Evolutionary conservation across 1,140 invertebrate species (phyloP), one percentile per base, ranked within the genome.

Genomic region (Nephotettix cincticeps): DNA sequence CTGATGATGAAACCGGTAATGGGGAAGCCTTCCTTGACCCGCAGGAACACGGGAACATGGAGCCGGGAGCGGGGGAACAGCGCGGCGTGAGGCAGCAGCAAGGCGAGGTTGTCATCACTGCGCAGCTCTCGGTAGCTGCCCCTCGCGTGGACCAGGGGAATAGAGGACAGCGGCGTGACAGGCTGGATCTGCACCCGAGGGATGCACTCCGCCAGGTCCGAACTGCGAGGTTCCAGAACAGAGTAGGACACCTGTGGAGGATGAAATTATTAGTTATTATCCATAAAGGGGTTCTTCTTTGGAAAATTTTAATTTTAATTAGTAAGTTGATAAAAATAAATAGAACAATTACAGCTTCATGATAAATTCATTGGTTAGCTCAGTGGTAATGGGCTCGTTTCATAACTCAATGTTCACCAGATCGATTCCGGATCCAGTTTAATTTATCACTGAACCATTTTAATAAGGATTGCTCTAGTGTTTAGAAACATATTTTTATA

Each of bases 31-130:
- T 77, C 81, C 75, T 76, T 87, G 84, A 69, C 85, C 51, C 92
- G 89, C n/a, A 95, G 83, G 77, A 93, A 93, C 0, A 93, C 93
- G 1, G 94, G 93, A 0, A 95, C 86, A 80, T 95, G 93, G 45
- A 96, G 83, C 74, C 91, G 88, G n/a, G 93, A 94, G 74, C 93
- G 88, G 0, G 94, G 94, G 82, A 95, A 95, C 1, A 96, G 81
- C 0, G 93, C 90, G 29, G 90, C 89, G 77, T 95, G 90, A 0
- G 94, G 93, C n/a, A 95, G 83, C n/a, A 95, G 81, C n/a, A 96
- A 87, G 0, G 90, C 89, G 0, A 95, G 82, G 27, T 88, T 87
- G 40, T 94, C 91, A 72, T 94, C 92, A 58, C 89, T 85, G 64
- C 89, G 87, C 21, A 95, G 83, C 78, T 95, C 92, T 73, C 93